A percentile compares a stretch with the other conserved stretches of the same genome.
Conservation (phyloP, 2,888 invertebrate species). For the Orthonevra nobilis region DNA sequence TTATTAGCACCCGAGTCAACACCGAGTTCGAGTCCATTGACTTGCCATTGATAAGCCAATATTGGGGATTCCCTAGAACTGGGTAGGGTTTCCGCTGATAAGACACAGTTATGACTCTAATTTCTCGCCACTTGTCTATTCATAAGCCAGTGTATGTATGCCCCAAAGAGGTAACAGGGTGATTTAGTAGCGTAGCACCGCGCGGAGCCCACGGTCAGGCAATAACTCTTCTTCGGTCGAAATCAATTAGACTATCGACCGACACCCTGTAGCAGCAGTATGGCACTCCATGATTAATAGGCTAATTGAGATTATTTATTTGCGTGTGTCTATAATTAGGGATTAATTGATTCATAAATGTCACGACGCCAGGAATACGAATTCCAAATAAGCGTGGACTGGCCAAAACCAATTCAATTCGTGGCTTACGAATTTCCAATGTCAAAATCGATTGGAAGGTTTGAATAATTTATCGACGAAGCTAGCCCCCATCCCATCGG, state of each 20-base stretch:
- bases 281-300: slow-evolving; percentile 52
- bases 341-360: slow-evolving; percentile 69
- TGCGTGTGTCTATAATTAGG: slow-evolving; percentile 68
- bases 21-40: slow-evolving; percentile 56
- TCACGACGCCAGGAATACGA: slow-evolving; percentile 48
- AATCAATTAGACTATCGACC: slow-evolving; percentile 60
- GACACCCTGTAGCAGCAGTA: slow-evolving; percentile 50
- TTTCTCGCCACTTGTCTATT: slow-evolving; percentile 45
- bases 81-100: slow-evolving; percentile 52
- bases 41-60: slow-evolving; percentile 40
- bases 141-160: slow-evolving; percentile 26
- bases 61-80: slow-evolving; percentile 26
- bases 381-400: slow-evolving; percentile 56
- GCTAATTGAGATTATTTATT: slow-evolving; percentile 62
- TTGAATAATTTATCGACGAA: slow-evolving; percentile 58
- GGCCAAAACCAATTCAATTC: slow-evolving; percentile 20
- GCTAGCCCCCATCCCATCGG: slow-evolving; percentile 24
- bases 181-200: slow-evolving; percentile 29
- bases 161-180: slow-evolving; percentile 44
- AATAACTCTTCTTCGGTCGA: slow-evolving; percentile 51
- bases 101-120: slow-evolving; percentile 48
- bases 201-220: background rate
- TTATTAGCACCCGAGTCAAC: slow-evolving; percentile 25
- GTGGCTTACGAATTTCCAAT: slow-evolving; percentile 35
- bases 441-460: slow-evolving; percentile 46